Percentiles rank a stretch among this genome's conserved stretches.
Conservation (phyloP, 53 echinoderm and acorn worm species). For the Stichopus horrens region DNA sequence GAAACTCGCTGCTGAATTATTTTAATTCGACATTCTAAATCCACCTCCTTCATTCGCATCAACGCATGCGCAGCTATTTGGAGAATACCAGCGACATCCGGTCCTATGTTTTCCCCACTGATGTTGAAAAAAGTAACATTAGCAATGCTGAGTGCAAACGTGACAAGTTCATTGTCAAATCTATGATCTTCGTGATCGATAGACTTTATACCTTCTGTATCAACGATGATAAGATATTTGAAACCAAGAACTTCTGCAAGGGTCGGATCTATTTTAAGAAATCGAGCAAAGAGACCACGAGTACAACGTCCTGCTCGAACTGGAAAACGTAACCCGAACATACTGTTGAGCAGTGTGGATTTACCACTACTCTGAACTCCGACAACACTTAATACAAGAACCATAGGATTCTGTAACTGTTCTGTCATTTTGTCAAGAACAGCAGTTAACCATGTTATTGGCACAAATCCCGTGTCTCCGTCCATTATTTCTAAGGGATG, state of each 20-base stretch:
- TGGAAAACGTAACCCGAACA: constrained; percentile 30
- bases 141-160: constrained; percentile 20
- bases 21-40: constrained; percentile 6
- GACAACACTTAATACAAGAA: constrained; percentile 9
- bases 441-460: not conserved
- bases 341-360: constrained; percentile 14
- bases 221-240: constrained; percentile 16
- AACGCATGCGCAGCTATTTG: constrained; percentile 35
- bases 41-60: constrained; percentile 40
- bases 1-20: constrained; percentile 24
- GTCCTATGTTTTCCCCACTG: constrained; percentile 10
- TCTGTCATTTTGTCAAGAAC: not conserved
- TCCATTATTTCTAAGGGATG: constrained; percentile 17
- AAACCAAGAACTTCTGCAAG: constrained; percentile 14
- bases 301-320: constrained; percentile 23
- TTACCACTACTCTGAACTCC: constrained; percentile 37
- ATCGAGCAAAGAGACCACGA: constrained; percentile 1
- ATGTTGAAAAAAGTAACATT: constrained; percentile 28
- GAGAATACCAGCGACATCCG: constrained; percentile 1
- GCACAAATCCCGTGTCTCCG: not conserved
- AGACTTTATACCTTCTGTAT: constrained; percentile 27
- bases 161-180: constrained; percentile 34
- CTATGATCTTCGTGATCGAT: constrained; percentile 19
- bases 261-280: not conserved
- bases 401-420: not conserved